Percentiles rank a stretch among this genome's conserved stretches.
Conservation (phyloP, 2,888 invertebrate species). For the Cyclophora albipunctata region DNA sequence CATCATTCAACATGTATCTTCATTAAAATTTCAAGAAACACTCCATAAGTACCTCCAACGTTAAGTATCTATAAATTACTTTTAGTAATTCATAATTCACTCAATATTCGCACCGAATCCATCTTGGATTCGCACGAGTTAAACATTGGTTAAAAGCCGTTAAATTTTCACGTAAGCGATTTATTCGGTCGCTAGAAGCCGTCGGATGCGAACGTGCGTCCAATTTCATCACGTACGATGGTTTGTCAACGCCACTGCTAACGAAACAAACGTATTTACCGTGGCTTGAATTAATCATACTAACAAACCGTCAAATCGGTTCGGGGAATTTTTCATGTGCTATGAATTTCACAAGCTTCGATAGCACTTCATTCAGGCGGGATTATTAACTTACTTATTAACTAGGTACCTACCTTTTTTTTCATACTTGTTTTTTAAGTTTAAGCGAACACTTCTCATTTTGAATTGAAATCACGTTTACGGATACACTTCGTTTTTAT, state of each 20-base stretch:
- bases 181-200: slow-evolving; percentile 14
- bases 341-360: neutral
- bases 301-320: slow-evolving; percentile 20
- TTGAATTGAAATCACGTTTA: too few relatives aligned
- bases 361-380: too few relatives aligned
- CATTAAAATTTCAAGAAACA: too few relatives aligned
- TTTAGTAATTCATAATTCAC: too few relatives aligned
- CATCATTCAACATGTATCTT: too few relatives aligned
- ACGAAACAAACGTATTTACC: slow-evolving; percentile 32
- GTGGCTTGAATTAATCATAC: slow-evolving; percentile 32
- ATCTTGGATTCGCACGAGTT: slow-evolving; percentile 8
- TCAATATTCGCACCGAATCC: too few relatives aligned
- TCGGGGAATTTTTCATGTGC: slow-evolving; percentile 13
- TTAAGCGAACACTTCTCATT: too few relatives aligned
- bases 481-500: too few relatives aligned
- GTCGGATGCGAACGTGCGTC: slow-evolving; percentile 19
- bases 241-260: slow-evolving; percentile 28
- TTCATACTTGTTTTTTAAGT: too few relatives aligned
- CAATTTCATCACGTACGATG: slow-evolving; percentile 29
- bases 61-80: neutral
- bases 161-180: slow-evolving; percentile 20
- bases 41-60: neutral
- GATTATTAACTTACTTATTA: too few relatives aligned
- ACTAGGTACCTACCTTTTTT: too few relatives aligned
- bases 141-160: slow-evolving; percentile 12